Evolutionary conservation across 92 coral and sea anemone species (phyloP).

Genomic region (Porites cylindrica): DNA sequence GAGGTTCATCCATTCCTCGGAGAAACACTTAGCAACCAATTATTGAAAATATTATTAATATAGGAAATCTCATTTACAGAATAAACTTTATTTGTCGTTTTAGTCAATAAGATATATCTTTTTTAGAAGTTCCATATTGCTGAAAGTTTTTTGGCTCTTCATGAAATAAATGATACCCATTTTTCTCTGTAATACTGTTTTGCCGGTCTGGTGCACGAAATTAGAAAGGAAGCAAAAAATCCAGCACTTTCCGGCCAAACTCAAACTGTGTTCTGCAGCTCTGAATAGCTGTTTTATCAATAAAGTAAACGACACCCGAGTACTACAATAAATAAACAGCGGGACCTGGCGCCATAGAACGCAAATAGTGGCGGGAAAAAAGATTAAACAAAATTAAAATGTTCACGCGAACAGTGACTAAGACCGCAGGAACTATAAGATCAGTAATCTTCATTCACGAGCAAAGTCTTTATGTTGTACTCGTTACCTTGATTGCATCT

Average conservation of each 20-base stretch:
- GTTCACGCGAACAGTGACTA: slow-evolving; percentile 10
- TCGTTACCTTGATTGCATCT: not conserved
- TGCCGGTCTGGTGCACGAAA: not conserved
- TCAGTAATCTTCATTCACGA: not conserved
- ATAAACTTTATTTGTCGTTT: too few species aligned
- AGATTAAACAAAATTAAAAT: slow-evolving; percentile 37
- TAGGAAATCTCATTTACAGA: too few species aligned
- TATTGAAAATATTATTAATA: too few species aligned
- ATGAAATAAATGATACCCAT: not conserved
- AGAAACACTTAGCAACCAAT: too few species aligned
- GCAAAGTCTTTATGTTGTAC: not conserved
- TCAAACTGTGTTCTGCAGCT: not conserved
- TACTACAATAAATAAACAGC: slow-evolving; percentile 28
- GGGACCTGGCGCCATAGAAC: slow-evolving; percentile 43
- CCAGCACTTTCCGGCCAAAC: not conserved
- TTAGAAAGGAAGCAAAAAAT: not conserved
- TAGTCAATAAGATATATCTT: too few species aligned
- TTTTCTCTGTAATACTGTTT: too few species aligned
- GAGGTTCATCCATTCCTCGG: too few species aligned
- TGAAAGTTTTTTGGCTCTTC: too few species aligned
- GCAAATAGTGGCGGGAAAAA: slow-evolving; percentile 55
- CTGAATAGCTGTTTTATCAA: slow-evolving; percentile 35
- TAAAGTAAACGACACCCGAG: not conserved
- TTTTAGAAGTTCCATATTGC: too few species aligned
- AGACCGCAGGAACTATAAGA: slow-evolving; percentile 28